phyloP scores from a whole-genome alignment of 2,888 invertebrate genomes.

The Phaedon cochleariae region DNA sequence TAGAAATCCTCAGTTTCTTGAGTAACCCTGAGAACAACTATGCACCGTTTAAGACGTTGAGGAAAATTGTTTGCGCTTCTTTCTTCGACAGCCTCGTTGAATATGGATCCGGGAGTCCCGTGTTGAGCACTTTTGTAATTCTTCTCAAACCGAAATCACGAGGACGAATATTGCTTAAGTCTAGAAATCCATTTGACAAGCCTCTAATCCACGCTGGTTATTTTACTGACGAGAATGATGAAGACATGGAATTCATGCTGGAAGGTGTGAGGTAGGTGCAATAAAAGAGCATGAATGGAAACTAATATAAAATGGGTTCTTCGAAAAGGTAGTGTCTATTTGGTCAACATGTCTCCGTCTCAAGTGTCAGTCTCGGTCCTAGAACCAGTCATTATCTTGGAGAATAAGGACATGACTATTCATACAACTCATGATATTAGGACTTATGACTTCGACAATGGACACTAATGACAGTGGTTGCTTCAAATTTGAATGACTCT shows the following conservation, averaged over 20 bases:
- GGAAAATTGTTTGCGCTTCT: slow-evolving; percentile 40
- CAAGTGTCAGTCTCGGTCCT: no score
- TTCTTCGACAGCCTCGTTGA: slow-evolving; percentile 47
- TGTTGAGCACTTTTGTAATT: slow-evolving; percentile 32
- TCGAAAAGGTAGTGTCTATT: no score
- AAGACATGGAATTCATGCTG: slow-evolving; percentile 64
- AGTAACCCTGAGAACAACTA: slow-evolving; percentile 52
- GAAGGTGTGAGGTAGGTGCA: slow-evolving; percentile 62
- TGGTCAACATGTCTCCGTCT: no score
- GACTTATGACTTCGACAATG: no score
- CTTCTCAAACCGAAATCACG: slow-evolving; percentile 63
- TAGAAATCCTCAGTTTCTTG: slow-evolving; percentile 55
- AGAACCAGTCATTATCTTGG: no score
- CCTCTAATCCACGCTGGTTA: slow-evolving; percentile 73
- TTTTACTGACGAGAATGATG: slow-evolving; percentile 65
- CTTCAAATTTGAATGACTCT: no score
- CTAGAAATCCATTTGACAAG: slow-evolving; percentile 66
- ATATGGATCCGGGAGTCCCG: slow-evolving; percentile 25
- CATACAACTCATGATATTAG: no score
- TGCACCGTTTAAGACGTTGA: slow-evolving; percentile 29
- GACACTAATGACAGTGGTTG: no score
- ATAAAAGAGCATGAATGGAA: no score
- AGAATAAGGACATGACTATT: no score
- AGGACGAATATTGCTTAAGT: slow-evolving; percentile 66
- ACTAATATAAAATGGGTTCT: no score